Conservation (phyloP, 2,888 invertebrate species). For the Chrysolina haemoptera region DNA sequence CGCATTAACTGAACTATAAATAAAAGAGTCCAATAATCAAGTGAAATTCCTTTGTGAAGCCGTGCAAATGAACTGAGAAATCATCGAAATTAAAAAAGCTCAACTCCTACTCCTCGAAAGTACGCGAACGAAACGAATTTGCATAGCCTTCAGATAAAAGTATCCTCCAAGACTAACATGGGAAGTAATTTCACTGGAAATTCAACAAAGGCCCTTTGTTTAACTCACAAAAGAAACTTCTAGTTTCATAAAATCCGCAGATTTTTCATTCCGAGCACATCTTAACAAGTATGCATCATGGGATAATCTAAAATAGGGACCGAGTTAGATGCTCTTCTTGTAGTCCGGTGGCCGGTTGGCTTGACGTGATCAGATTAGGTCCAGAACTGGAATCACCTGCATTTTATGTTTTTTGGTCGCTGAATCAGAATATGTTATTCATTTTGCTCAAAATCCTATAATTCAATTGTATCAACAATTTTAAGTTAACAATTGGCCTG, state of each 20-base stretch:
- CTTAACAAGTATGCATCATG: conserved; percentile 49
- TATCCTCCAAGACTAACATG: conserved; percentile 37
- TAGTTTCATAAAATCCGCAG: conserved; percentile 53
- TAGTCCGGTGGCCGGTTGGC: too few relatives aligned
- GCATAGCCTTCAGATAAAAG: conserved; percentile 37
- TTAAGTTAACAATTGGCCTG: too few relatives aligned
- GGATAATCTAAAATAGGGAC: conserved; percentile 55
- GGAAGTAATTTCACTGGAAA: conserved; percentile 36
- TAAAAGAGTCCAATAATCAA: neutral
- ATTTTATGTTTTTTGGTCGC: too few relatives aligned
- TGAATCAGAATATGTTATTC: too few relatives aligned
- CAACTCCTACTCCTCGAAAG: conserved; percentile 5
- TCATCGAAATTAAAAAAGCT: conserved; percentile 13
- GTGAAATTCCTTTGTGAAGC: neutral
- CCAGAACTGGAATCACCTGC: too few relatives aligned
- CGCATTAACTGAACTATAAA: neutral
- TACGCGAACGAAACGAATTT: conserved; percentile 18
- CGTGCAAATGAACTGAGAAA: conserved; percentile 13
- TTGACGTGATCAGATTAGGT: too few relatives aligned
- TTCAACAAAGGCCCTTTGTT: conserved; percentile 44
- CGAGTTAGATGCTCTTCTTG: conserved; percentile 36
- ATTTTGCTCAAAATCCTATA: too few relatives aligned
- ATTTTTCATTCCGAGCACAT: conserved; percentile 54
- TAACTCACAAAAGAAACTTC: conserved; percentile 50
- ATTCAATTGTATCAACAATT: too few relatives aligned